Base-by-base conservation (phyloP, 2,113 vertebrate genomes). In the Sclerurus mexicanus region DNA sequence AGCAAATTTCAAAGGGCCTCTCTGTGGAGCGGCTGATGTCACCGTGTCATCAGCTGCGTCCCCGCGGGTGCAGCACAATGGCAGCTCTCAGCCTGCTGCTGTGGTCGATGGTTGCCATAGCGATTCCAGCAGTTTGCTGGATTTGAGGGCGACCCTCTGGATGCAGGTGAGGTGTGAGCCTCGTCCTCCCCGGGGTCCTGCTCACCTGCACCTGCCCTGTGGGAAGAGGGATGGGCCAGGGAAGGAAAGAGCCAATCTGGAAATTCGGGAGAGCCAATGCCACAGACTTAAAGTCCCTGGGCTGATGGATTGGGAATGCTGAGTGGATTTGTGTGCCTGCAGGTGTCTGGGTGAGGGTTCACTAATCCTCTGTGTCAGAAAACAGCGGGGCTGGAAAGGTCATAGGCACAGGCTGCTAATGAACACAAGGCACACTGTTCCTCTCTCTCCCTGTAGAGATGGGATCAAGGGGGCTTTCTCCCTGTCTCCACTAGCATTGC, bases 21-120 rank as follows among this genome's bases (percentile, higher is more conserved):
- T 46, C 53, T 47, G 79, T 16, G 7, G 44, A 59, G 82, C 69
- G 23, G 90, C 88, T 64, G 95, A 73, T 85, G 93, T 80, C 93
- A 64, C 93, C 5, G 10, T 85, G 93, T 59, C 91, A 72, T 30
- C 74, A 89, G 69, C 82, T 60, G 86, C 83, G 27, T 85, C 82
- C 79, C 93, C 25, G 35, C 42, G 79, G 87, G 85, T 25, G 49
- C 4, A 2, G 78, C n/a, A 47, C 79, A 17, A 7, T 59, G 91
- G 75, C 91, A 64, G 90, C 82, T 35, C 83, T 55, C 79, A 22
- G 87, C 67, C 52, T 33, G 75, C 78, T 1, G 44, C 53, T 10
- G 16, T 6, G 75, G 55, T 93, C 64, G 28, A 50, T 95, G 85
- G 88, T 93, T 96, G 93, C 93, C 68, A 60, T 79, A 19, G 93